Percentiles rank a stretch among this genome's conserved stretches.
phyloP scores from a whole-genome alignment of 2,797 vertebrate genomes.

The Ispidina lecontei region DNA sequence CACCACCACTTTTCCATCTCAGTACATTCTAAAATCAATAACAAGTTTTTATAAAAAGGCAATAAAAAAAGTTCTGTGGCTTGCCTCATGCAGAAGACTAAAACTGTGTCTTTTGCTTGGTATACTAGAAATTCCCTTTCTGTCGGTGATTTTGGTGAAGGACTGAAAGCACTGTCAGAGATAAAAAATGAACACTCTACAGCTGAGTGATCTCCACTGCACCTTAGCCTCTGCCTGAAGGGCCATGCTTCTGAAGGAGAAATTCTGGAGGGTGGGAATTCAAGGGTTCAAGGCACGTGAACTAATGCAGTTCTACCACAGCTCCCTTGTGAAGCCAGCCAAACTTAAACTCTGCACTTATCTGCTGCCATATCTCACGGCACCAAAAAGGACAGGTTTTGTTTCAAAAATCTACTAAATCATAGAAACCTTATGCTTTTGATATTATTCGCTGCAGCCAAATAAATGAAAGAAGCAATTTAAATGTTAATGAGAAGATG shows the following conservation, averaged over 20 bases:
- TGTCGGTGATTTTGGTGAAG: neutral
- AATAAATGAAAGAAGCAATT: conserved; percentile 77
- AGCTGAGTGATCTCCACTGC: neutral
- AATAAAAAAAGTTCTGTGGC: neutral
- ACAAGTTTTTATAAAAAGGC: neutral
- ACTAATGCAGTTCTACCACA: neutral
- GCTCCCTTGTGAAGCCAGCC: neutral
- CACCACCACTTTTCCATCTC: neutral
- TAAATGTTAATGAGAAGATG: conserved; percentile 82
- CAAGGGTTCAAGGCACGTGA: neutral
- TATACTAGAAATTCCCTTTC: neutral
- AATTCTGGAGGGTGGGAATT: neutral
- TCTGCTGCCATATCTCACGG: neutral
- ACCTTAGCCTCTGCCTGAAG: neutral
- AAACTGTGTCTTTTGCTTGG: neutral
- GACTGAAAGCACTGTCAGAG: neutral
- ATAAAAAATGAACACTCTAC: neutral
- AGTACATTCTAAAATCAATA: neutral
- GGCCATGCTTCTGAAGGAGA: neutral
- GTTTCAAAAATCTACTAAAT: conserved; percentile 43
- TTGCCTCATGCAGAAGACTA: neutral
- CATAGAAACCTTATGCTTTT: neutral
- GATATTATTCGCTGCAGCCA: conserved; percentile 24
- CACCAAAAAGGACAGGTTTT: conserved; percentile 1
- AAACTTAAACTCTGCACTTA: neutral